phyloP scores from a whole-genome alignment of 92 coral and sea anemone genomes.

The Porites divaricata region DNA sequence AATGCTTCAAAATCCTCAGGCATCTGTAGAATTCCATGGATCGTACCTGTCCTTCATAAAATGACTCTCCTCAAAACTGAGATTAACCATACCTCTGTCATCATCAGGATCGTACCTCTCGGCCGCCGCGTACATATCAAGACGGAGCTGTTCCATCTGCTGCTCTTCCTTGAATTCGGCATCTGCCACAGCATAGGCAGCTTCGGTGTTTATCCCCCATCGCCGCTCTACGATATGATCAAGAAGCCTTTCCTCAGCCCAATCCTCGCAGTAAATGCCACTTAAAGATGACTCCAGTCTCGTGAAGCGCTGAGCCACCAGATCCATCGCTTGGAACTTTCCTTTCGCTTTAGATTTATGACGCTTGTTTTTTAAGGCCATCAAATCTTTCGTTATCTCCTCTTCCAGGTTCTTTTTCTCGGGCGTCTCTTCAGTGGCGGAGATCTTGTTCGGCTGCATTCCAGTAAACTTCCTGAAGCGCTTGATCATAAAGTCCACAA shows the following conservation, averaged over 20 bases:
- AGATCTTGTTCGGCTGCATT: slow-evolving; percentile 72
- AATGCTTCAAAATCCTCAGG: slow-evolving; percentile 52
- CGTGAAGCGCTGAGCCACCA: slow-evolving; percentile 69
- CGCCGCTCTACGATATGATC: slow-evolving; percentile 84
- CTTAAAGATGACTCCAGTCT: slow-evolving; percentile 79
- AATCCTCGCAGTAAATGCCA: slow-evolving; percentile 85
- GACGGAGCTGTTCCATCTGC: slow-evolving; percentile 67
- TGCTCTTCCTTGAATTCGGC: slow-evolving; percentile 75
- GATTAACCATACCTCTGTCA: slow-evolving; percentile 58
- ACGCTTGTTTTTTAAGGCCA: slow-evolving; percentile 54
- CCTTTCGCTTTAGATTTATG: slow-evolving; percentile 42
- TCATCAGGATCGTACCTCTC: slow-evolving; percentile 73
- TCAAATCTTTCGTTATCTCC: slow-evolving; percentile 56
- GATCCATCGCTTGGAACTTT: slow-evolving; percentile 56
- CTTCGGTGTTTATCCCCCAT: slow-evolving; percentile 79
- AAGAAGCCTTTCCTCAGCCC: slow-evolving; percentile 88
- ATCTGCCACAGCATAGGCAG: slow-evolving; percentile 75
- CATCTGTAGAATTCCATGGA: slow-evolving; percentile 75
- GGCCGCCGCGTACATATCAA: slow-evolving; percentile 86
- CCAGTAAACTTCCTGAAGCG: slow-evolving; percentile 88
- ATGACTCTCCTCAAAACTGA: slow-evolving; percentile 67
- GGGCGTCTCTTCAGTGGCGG: slow-evolving; percentile 47
- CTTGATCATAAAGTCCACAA: slow-evolving; percentile 83
- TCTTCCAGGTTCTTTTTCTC: slow-evolving; percentile 65
- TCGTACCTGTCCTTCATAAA: slow-evolving; percentile 21